phyloP scores from a whole-genome alignment of 1,140 invertebrate genomes.

The Stegodyphus dumicola region DNA sequence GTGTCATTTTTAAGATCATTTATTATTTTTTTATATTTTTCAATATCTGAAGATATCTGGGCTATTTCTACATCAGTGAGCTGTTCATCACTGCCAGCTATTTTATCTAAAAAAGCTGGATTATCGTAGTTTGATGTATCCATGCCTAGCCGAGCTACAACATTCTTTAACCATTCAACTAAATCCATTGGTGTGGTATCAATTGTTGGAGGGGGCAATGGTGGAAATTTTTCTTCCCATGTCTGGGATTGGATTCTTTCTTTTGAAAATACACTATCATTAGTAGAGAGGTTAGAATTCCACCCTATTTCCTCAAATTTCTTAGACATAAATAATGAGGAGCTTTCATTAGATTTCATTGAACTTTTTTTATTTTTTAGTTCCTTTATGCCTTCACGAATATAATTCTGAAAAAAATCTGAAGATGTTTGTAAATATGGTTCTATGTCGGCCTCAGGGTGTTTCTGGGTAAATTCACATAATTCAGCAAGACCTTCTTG shows the following conservation, averaged over 20 bases:
- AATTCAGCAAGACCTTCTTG: constrained; percentile 87
- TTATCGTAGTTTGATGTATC: constrained; percentile 59
- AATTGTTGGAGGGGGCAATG: constrained; percentile 44
- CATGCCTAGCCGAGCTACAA: constrained; percentile 49
- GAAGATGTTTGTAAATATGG: constrained; percentile 89
- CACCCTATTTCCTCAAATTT: constrained; percentile 18
- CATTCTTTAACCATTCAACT: constrained; percentile 59
- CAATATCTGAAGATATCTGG: constrained; percentile 24
- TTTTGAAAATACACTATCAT: constrained; percentile 21
- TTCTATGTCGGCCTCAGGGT: constrained; percentile 92
- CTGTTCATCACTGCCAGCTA: constrained; percentile 37
- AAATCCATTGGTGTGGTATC: constrained; percentile 59
- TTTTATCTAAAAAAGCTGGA: constrained; percentile 46
- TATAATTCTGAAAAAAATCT: constrained; percentile 92
- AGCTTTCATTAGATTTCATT: constrained; percentile 12
- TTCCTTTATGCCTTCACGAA: constrained; percentile 84
- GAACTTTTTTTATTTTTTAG: constrained; percentile 69
- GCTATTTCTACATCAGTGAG: constrained; percentile 36
- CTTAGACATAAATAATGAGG: not conserved
- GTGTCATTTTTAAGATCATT: constrained; percentile 30
- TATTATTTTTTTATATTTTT: constrained; percentile 45
- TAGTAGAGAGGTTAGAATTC: constrained; percentile 35
- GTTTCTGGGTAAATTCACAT: constrained; percentile 89
- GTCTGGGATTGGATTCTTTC: constrained; percentile 19
- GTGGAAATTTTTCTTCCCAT: constrained; percentile 55